These are phyloP conservation scores for Trypoxylus dichotomus DNA, from an alignment of 1,140 invertebrate species.

Conservation along the genomic window DNA sequence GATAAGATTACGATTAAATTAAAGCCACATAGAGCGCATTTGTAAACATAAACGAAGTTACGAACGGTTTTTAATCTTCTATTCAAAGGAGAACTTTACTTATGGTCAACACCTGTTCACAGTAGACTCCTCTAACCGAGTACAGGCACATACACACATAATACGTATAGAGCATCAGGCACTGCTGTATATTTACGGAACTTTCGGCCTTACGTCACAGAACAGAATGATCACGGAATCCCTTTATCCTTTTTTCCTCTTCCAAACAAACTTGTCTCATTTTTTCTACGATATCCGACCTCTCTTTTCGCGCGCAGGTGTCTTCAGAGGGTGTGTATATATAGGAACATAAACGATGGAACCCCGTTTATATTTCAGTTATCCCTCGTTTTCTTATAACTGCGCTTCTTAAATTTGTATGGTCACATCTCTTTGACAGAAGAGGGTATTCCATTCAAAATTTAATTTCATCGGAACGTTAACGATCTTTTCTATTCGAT, in stretches of 20 bases:
- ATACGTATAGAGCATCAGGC: neutral
- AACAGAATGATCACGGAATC: constrained; percentile 12
- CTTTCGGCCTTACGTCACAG: neutral
- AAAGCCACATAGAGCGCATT: neutral
- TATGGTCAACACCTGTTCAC: constrained; percentile 18
- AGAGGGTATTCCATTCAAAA: constrained; percentile 17
- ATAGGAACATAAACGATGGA: constrained; percentile 3
- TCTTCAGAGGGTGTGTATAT: constrained; percentile 8
- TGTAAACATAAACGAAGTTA: neutral
- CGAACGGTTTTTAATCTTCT: neutral
- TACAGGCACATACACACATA: neutral
- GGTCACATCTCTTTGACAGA: constrained; percentile 19
- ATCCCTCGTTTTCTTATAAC: constrained; percentile 13
- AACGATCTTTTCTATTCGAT: neutral
- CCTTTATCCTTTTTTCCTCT: neutral
- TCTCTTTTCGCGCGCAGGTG: constrained; percentile 31
- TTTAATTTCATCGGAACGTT: neutral
- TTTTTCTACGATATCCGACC: neutral
- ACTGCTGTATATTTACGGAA: neutral
- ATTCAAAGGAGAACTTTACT: neutral
- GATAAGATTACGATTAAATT: too few relatives aligned
- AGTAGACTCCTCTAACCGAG: neutral
- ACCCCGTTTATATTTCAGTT: constrained; percentile 26
- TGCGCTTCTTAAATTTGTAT: constrained; percentile 24
- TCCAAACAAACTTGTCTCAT: constrained; percentile 5